Evolutionary conservation across 2,797 vertebrate genomes (phyloP), one percentile per base, ranked within the genome.

Genomic region (Mormyrus hasselquistii): DNA sequence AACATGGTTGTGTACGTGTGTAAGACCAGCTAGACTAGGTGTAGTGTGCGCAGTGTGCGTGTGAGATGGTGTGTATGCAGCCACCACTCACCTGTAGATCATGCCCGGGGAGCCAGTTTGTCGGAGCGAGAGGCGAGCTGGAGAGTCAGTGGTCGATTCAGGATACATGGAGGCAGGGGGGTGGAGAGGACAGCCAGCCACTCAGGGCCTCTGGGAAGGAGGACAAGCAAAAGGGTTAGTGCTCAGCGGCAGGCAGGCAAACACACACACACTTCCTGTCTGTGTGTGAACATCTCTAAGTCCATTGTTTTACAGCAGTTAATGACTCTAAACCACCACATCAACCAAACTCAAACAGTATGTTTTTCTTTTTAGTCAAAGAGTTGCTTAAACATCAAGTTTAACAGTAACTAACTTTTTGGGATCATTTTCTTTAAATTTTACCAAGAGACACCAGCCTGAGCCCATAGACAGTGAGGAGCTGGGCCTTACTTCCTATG

Each of bases 81-180:
- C 5, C n/a, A 29, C 49, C 44, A 1, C 92, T 97, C 92, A 99
- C 98, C 98, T 99, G 97, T 99, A 99, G 95, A 98, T 97, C 98
- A 99, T 99, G 90, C 98, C 98, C 0, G 98, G 98, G 83, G 98
- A 99, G 95, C 98, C 98, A 0, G 97, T 97, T 95, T 98, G 98
- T 93, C 98, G 95, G 92, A 98, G 96, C 12, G 98, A 99, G 93
- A 99, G 97, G 95, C 98, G 97, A 92, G 98, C 98, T 0, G 98
- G 98, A 90, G 98, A 99, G 95, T 99, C 98, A 62, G 98, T 98
- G 93, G 98, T 99, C 50, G 98, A 99, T 97, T 99, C 98, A 38
- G 98, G 98, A 97, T 99, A 99, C 98, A 99, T 99, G 96, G 96
- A 95, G 97, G 95, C 92, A 94, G 96, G 93, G 93, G 91, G 92